Base-by-base conservation (phyloP, 2,113 vertebrate species). In the Rhea pennata region DNA sequence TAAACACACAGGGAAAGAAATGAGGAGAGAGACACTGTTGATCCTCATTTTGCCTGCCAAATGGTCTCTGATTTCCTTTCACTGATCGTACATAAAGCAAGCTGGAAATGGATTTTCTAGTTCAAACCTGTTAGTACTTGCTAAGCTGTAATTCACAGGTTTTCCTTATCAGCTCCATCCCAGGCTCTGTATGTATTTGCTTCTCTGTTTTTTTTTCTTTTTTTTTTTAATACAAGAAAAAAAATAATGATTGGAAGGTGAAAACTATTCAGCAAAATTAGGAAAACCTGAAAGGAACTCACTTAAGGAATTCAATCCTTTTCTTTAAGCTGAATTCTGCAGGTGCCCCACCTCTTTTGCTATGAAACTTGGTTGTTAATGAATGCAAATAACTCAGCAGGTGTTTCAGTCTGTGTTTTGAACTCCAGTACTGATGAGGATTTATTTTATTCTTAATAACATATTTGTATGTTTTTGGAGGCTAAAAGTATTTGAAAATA, bases 371-470 rank as follows among this genome's bases (percentile, higher is more conserved):
- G 24, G 33, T 62, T 84, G 59, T 69, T 96, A 96, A 96, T 93
- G 53, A 90, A 91, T 88, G 87, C 40, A 97, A 94, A 95, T 78
- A 94, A 15, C 65, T 92, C 92, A 90, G 84, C 96, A 97, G 94
- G 89, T 96, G 92, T 95, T 92, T 74, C 20, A 86, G 24, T 48
- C 44, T 50, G 64, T 33, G 33, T 88, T 96, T 88, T 88, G 77
- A 90, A 66, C 51, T 93, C 73, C 33, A 66, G n/a, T 62, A 89
- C 71, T 96, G 88, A 97, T 88, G 76, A 96, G 62, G 84, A 83
- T 82, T 94, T 96, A 74, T 96, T 95, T 96, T 81, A 59, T 53
- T 95, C 88, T 88, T 95, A 96, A 97, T 95, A 59, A 87, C 66
- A 88, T 79, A 90, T 97, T 97, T 96, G 40, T 93, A 71, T 61